Evolutionary conservation across 2,888 invertebrate genomes (phyloP).

Genomic region (Pyrrhosoma nymphula): DNA sequence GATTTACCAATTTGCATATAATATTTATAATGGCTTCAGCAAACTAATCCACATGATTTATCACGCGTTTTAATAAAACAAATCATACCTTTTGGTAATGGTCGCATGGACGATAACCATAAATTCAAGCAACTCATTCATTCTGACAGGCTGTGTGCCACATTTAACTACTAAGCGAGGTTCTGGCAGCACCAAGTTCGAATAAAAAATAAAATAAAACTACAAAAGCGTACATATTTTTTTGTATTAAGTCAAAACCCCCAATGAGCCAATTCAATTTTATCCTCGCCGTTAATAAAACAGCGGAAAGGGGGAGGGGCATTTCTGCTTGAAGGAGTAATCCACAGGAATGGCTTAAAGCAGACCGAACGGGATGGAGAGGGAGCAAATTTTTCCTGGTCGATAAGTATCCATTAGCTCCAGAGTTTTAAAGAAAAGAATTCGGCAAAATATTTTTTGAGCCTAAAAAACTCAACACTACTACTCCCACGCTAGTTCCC

Average conservation of each 20-base stretch:
- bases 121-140: background rate
- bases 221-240: background rate
- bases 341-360: slow-evolving; percentile 25
- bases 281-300: slow-evolving; percentile 41
- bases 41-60: background rate
- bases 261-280: background rate
- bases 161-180: background rate
- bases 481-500: background rate
- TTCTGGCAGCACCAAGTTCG: background rate
- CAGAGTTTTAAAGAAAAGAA: slow-evolving; percentile 20
- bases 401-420: slow-evolving; percentile 30
- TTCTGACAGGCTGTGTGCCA: background rate
- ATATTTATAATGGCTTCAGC: background rate
- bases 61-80: background rate
- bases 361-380: background rate
- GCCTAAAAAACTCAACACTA: no score
- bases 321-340: slow-evolving; percentile 54
- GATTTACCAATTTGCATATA: background rate
- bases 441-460: no score
- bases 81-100: background rate
- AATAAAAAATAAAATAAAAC: background rate
- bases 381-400: background rate
- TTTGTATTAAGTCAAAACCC: slow-evolving; percentile 5
- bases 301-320: background rate
- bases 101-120: background rate